Evolutionary conservation across 35 echinoderm and acorn worm species (phyloP).

Genomic region (Patiria miniata): DNA sequence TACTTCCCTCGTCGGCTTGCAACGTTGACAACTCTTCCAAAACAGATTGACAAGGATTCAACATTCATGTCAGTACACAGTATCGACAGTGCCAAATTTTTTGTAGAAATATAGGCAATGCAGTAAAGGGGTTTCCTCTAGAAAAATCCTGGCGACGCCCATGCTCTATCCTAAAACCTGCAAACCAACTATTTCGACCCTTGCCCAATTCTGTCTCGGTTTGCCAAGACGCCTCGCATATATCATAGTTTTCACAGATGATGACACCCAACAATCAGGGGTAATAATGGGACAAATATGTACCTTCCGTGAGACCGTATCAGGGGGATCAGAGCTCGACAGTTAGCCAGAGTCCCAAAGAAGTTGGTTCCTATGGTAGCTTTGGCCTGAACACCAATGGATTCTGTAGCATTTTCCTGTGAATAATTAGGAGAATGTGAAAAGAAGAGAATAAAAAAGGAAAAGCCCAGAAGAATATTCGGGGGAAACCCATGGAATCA

Average conservation of each 20-base stretch:
- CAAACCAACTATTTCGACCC: neutral
- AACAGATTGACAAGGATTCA: neutral
- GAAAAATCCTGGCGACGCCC: no score
- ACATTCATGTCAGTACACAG: neutral
- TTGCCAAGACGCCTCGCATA: no score
- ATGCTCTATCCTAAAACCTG: neutral
- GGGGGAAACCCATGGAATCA: no score
- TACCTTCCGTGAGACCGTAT: constrained; percentile 39
- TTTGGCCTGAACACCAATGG: constrained; percentile 22
- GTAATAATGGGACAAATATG: neutral
- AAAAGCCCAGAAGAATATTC: no score
- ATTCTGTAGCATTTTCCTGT: constrained; percentile 22
- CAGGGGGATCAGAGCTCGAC: constrained; percentile 29
- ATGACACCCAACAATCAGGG: neutral
- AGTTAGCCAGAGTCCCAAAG: neutral
- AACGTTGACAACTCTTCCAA: constrained; percentile 32
- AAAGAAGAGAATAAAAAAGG: neutral
- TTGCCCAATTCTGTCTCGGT: no score
- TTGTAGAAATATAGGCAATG: neutral
- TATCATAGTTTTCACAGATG: neutral
- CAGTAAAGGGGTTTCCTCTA: neutral
- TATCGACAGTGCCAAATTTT: neutral
- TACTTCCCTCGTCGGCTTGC: neutral
- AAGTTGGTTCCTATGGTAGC: constrained; percentile 43
- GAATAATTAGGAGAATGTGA: neutral